These are phyloP conservation scores for Coptotermes formosanus DNA, from an alignment of 1,140 invertebrate species.

Conservation along the genomic window DNA sequence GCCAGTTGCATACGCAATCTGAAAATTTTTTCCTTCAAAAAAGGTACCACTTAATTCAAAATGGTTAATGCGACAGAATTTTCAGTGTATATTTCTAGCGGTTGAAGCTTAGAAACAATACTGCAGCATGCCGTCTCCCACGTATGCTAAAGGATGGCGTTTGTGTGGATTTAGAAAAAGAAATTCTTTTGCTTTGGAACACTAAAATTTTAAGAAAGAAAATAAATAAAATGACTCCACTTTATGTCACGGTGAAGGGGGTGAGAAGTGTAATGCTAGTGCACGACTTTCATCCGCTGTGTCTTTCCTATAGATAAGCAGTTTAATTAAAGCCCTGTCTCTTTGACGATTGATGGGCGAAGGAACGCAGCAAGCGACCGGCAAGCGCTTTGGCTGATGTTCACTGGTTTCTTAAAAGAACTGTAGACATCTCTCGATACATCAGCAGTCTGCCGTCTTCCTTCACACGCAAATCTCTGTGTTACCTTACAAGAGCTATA, in stretches of 20 bases:
- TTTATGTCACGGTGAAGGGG: not conserved
- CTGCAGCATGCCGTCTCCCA: too few species aligned
- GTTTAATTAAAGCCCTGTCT: constrained; percentile 27
- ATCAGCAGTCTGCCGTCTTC: not conserved
- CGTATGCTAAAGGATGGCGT: too few species aligned
- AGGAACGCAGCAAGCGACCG: not conserved
- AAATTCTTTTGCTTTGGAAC: too few species aligned
- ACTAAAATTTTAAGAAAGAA: not conserved
- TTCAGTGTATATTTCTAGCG: too few species aligned
- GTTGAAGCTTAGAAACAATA: too few species aligned
- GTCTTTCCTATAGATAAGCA: constrained; percentile 22
- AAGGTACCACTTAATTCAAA: too few species aligned
- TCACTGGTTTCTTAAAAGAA: not conserved
- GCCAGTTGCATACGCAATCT: too few species aligned
- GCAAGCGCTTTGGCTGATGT: not conserved
- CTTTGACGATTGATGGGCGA: constrained; percentile 17
- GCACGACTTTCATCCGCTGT: not conserved
- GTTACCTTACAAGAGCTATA: not conserved
- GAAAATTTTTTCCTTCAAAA: too few species aligned
- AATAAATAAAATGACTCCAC: not conserved
- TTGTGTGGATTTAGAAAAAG: too few species aligned
- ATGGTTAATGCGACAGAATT: too few species aligned
- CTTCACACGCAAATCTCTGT: constrained; percentile 2
- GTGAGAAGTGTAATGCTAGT: not conserved
- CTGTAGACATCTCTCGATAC: not conserved